Percentiles rank a stretch among this genome's conserved stretches.
Evolutionary conservation across 2,888 invertebrate genomes (phyloP).

Genomic region (Cryptus armator): DNA sequence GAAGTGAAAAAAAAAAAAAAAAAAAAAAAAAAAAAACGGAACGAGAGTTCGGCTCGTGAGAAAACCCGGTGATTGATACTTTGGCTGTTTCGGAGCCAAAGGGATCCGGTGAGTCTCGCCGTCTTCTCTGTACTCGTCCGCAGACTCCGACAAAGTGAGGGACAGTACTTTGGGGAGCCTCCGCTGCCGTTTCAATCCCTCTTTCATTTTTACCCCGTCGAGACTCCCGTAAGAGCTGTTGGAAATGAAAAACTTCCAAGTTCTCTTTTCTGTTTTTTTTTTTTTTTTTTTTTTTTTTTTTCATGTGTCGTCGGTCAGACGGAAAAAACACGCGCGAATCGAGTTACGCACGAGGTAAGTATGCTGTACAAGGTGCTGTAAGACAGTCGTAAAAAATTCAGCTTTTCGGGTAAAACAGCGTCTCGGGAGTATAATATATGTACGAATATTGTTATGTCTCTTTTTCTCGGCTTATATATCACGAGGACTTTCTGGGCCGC

Average conservation of each 20-base stretch:
- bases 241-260: constrained; percentile 10
- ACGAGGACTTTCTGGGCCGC: background rate
- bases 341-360: too few relatives aligned
- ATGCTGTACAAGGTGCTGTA: too few relatives aligned
- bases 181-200: background rate
- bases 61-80: constrained; percentile 38
- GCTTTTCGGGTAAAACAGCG: background rate
- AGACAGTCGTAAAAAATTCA: background rate
- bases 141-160: background rate
- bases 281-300: too few relatives aligned
- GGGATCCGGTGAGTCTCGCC: background rate
- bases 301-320: background rate
- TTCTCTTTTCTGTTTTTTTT: background rate
- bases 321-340: too few relatives aligned
- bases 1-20: background rate
- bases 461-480: background rate
- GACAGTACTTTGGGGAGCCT: constrained; percentile 31
- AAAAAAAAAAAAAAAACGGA: background rate
- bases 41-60: background rate
- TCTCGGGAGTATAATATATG: background rate
- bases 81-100: background rate
- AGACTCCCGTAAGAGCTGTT: constrained; percentile 34
- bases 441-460: background rate
- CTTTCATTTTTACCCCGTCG: background rate
- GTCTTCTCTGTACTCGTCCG: background rate